phyloP scores from a whole-genome alignment of 2,113 vertebrate genomes.

The Dasyornis broadbenti region DNA sequence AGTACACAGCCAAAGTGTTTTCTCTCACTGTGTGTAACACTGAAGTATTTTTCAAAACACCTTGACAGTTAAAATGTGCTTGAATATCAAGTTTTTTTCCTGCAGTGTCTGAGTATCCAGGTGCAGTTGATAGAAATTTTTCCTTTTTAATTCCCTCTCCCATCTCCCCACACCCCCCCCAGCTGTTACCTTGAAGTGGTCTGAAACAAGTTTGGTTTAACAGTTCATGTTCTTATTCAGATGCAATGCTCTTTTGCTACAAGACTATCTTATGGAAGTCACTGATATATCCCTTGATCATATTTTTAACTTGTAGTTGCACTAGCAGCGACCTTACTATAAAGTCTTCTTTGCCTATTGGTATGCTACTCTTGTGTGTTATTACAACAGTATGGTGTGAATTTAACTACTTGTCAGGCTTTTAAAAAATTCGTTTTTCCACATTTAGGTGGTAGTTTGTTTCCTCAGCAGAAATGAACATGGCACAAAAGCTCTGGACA shows the following conservation, averaged over 20 bases:
- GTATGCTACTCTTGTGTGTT: neutral
- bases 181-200: neutral
- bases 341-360: neutral
- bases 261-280: neutral
- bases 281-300: neutral
- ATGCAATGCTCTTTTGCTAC: neutral
- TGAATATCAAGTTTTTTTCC: neutral
- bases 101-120: neutral
- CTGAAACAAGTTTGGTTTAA: neutral
- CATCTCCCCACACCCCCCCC: too few species aligned
- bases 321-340: neutral
- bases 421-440: neutral
- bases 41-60: conserved; percentile 10
- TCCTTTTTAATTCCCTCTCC: neutral
- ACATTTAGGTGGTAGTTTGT: neutral
- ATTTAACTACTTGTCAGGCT: neutral
- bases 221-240: neutral
- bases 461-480: neutral
- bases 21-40: neutral
- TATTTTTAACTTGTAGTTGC: neutral
- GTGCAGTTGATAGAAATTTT: neutral
- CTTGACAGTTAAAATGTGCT: neutral
- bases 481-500: neutral
- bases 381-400: neutral
- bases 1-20: neutral